Evolutionary conservation across 2,113 vertebrate species (phyloP), one percentile per base, ranked within the genome.

Genomic region (Motacilla alba): DNA sequence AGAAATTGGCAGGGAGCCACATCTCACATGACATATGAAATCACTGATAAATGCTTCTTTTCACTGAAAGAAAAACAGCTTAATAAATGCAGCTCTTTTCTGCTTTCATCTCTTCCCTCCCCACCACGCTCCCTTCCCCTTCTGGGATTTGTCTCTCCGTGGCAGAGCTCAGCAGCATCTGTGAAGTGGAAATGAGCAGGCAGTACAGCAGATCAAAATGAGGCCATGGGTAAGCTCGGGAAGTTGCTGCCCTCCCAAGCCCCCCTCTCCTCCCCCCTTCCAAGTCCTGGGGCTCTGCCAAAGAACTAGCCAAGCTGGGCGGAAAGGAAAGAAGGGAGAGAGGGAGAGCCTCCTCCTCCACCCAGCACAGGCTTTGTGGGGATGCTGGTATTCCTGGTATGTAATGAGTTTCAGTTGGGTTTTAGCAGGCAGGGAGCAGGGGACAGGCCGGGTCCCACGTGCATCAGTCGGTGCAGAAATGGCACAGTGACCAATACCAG

Each of bases 21-120:
- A 94, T 95, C 97, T 98, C 98, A 98, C 98, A 98, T 98, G 98
- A 98, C 98, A 97, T 98, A 98, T 98, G 98, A 98, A 98, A 98
- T 98, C 98, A 98, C 98, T 97, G 98, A 98, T 97, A 98, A 97
- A 98, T 95, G 96, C 97, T 97, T 94, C 97, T 98, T 98, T 98
- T 98, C 97, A 97, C 96, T 95, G 89, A 97, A 98, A 98, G 97
- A 98, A 98, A 98, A 98, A 98, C 97, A 98, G 97, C 97, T 97
- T 98, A 97, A 98, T 98, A 98, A 98, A 98, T 97, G 93, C 74
- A 1, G 76, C 94, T 95, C 83, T 97, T 96, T 94, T 95, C 96
- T 89, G 95, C 97, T 98, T 97, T 96, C 96, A 97, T 97, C 96
- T 96, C 95, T 95, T 82, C 83, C 81, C 80, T 97, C 90, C 93